Percentiles rank a stretch among this genome's conserved stretches.
These are phyloP conservation scores for Thunnus albacares DNA, from an alignment of 2,797 vertebrate species.

Conservation along the genomic window DNA sequence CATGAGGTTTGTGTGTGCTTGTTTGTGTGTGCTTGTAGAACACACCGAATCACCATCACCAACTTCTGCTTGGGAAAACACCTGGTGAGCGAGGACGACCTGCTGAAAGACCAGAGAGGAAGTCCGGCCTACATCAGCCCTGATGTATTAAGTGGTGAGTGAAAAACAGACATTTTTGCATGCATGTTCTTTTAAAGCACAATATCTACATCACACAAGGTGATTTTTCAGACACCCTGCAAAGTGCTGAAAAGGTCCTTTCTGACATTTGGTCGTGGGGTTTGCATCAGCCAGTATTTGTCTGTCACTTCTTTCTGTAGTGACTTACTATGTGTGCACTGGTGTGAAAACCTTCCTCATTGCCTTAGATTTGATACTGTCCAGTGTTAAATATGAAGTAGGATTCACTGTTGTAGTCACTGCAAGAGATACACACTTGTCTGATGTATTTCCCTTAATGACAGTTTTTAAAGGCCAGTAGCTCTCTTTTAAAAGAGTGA, in stretches of 20 bases:
- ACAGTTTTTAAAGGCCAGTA: neutral
- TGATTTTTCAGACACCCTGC: neutral
- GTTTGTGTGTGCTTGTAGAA: conserved; percentile 83
- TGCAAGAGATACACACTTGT: neutral
- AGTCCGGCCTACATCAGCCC: conserved; percentile 99
- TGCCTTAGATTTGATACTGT: neutral
- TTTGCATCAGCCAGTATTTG: conserved; percentile 15
- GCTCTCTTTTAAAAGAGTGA: conserved; percentile 15
- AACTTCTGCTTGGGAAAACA: conserved; percentile 99
- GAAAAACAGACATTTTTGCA: neutral
- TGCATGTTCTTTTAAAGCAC: neutral
- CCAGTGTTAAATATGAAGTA: conserved; percentile 14
- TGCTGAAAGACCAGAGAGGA: conserved; percentile 98
- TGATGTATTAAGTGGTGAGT: conserved; percentile 96
- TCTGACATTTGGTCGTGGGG: neutral
- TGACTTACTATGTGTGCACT: neutral
- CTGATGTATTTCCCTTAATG: neutral
- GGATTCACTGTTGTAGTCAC: neutral
- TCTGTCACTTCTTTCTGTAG: neutral
- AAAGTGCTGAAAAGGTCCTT: neutral
- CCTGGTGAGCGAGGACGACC: conserved; percentile 97
- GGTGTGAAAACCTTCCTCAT: conserved; percentile 31
- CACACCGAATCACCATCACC: conserved; percentile 98
- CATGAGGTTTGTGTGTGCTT: conserved; percentile 35
- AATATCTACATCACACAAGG: neutral